Percentiles rank a stretch among this genome's conserved stretches.
phyloP scores from a whole-genome alignment of 2,797 vertebrate genomes.

The Presbytis comata region DNA sequence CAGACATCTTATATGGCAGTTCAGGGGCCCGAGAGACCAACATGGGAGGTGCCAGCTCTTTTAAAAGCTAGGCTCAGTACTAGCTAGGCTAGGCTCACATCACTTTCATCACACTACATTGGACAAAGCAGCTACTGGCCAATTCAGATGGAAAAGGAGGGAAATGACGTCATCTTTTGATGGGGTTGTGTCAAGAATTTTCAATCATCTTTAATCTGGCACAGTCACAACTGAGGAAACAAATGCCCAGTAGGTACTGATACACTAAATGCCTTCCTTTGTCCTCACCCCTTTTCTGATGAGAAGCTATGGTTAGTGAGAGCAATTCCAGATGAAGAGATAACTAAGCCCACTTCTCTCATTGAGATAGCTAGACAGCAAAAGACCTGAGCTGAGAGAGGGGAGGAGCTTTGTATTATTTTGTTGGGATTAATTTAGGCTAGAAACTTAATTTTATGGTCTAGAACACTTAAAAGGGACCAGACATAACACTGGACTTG shows the following conservation, averaged over 20 bases:
- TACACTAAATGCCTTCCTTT: not conserved
- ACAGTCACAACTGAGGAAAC: not conserved
- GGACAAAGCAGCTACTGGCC: not conserved
- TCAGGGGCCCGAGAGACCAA: too few relatives aligned
- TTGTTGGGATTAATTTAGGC: not conserved
- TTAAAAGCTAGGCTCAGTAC: not conserved
- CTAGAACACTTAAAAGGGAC: not conserved
- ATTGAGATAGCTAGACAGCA: not conserved
- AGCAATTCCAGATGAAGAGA: not conserved
- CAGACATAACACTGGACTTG: not conserved
- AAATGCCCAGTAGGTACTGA: not conserved
- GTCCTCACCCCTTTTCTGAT: not conserved
- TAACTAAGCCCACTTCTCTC: not conserved
- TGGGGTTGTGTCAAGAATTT: not conserved
- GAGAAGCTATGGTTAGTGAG: not conserved
- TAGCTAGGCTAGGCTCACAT: too few relatives aligned
- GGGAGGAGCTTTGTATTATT: not conserved
- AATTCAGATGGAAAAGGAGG: not conserved
- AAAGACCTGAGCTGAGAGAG: not conserved
- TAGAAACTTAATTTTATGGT: not conserved
- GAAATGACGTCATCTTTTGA: not conserved
- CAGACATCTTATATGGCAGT: not conserved
- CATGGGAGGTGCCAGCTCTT: not conserved
- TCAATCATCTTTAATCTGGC: not conserved
- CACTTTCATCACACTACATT: not conserved